These are phyloP conservation scores for Parnassius glacialis DNA, from an alignment of 2,888 invertebrate genomes.

Conservation along the genomic window DNA sequence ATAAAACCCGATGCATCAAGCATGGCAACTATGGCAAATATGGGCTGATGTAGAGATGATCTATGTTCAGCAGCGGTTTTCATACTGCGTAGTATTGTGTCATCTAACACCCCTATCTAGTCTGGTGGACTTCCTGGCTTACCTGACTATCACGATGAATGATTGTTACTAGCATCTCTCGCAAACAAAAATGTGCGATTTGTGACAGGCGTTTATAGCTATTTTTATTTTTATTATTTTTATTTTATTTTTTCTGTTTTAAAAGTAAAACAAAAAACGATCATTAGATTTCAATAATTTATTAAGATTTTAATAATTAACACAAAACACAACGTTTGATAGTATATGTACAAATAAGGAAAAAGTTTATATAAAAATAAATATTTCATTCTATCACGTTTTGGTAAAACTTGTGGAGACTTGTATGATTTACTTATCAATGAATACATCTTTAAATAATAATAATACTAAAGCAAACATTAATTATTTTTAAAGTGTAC, in stretches of 20 bases:
- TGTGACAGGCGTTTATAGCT: no score
- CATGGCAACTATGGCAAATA: no score
- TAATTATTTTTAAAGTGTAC: slow-evolving; percentile 10
- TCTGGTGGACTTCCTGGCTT: no score
- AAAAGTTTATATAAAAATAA: slow-evolving; percentile 36
- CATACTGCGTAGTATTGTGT: no score
- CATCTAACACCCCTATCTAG: no score
- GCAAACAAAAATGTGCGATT: neutral
- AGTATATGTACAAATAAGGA: slow-evolving; percentile 40
- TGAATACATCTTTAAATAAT: slow-evolving; percentile 5
- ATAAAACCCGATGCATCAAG: no score
- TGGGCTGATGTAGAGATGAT: no score
- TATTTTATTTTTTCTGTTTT: no score
- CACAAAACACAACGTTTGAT: slow-evolving; percentile 38
- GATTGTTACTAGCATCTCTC: neutral
- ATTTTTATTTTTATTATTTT: no score
- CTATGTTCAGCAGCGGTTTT: no score
- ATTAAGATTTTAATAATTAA: slow-evolving; percentile 62
- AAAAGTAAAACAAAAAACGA: slow-evolving; percentile 30
- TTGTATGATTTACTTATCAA: neutral
- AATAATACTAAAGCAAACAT: neutral
- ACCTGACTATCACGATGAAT: neutral
- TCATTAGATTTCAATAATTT: slow-evolving; percentile 17
- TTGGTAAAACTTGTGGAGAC: slow-evolving; percentile 23
- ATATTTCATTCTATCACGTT: slow-evolving; percentile 43